phyloP scores from a whole-genome alignment of 2,888 invertebrate genomes.

The Halictus quadricinctus region DNA sequence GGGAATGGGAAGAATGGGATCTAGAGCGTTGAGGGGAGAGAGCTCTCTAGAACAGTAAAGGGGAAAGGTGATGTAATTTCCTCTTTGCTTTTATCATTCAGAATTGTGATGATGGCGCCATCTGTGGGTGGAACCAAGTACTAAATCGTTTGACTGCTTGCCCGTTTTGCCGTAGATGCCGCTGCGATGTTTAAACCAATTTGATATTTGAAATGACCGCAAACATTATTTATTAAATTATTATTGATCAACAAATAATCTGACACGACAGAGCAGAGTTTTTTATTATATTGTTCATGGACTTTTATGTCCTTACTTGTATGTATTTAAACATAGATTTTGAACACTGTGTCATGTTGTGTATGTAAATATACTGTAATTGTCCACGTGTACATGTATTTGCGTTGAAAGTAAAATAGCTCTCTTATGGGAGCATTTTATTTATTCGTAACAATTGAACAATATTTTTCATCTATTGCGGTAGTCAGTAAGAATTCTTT shows the following conservation, averaged over 20 bases:
- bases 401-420: not conserved
- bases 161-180: not conserved
- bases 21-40: too few species aligned
- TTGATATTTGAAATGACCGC: not conserved
- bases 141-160: too few species aligned
- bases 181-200: not conserved
- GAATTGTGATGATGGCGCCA: too few species aligned
- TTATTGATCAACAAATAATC: not conserved
- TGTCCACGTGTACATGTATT: not conserved
- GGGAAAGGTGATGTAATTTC: too few species aligned
- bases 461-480: not conserved
- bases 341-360: not conserved
- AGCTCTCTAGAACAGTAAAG: too few species aligned
- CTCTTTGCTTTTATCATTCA: too few species aligned
- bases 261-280: not conserved
- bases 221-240: not conserved
- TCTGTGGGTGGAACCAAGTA: too few species aligned
- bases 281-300: not conserved
- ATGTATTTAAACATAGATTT: not conserved
- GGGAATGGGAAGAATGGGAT: too few species aligned
- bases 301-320: not conserved
- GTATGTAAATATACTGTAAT: not conserved
- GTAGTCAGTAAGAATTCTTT: not conserved
- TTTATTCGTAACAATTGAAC: not conserved
- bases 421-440: not conserved